Percentiles rank a stretch among this genome's conserved stretches.
phyloP scores from a whole-genome alignment of 2,888 invertebrate species.

The Melipona beecheii region DNA sequence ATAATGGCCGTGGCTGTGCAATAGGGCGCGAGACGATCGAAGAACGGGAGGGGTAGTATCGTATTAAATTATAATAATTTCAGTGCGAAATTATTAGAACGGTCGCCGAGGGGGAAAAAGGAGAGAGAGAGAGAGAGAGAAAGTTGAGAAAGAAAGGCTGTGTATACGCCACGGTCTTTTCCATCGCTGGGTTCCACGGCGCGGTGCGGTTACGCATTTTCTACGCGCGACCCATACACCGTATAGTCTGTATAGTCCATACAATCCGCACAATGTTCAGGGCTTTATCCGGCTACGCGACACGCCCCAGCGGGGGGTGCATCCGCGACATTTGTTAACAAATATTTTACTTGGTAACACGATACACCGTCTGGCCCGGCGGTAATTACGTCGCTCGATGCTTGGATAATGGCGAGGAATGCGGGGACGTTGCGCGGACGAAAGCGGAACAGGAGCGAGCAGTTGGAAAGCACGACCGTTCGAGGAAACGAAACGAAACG shows the following conservation, averaged over 20 bases:
- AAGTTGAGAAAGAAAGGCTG: slow-evolving; percentile 25
- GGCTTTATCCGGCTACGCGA: slow-evolving; percentile 63
- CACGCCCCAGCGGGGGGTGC: slow-evolving; percentile 59
- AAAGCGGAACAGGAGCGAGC: slow-evolving; percentile 28
- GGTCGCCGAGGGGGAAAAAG: slow-evolving; percentile 20
- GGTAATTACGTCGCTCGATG: slow-evolving; percentile 52
- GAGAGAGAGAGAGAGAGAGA: slow-evolving; percentile 4
- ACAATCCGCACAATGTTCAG: slow-evolving; percentile 48
- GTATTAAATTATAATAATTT: slow-evolving; percentile 81
- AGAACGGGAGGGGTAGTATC: slow-evolving; percentile 66
- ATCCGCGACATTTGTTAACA: slow-evolving; percentile 76
- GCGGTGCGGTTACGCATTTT: slow-evolving; percentile 64
- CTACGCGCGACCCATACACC: slow-evolving; percentile 18
- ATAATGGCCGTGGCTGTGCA: slow-evolving; percentile 70
- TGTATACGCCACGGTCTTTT: slow-evolving; percentile 18
- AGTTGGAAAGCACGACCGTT: background rate
- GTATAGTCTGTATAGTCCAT: background rate
- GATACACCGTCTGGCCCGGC: slow-evolving; percentile 58
- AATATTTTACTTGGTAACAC: slow-evolving; percentile 77
- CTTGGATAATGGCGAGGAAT: slow-evolving; percentile 50
- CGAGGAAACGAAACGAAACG: background rate
- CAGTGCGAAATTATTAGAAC: slow-evolving; percentile 73
- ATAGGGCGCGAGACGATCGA: slow-evolving; percentile 52
- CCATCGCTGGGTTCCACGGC: slow-evolving; percentile 8
- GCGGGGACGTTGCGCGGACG: slow-evolving; percentile 15